A percentile compares a stretch with the other conserved stretches of the same genome.
Conservation (phyloP, 2,797 vertebrate genomes). For the Peromyscus nudipes region DNA sequence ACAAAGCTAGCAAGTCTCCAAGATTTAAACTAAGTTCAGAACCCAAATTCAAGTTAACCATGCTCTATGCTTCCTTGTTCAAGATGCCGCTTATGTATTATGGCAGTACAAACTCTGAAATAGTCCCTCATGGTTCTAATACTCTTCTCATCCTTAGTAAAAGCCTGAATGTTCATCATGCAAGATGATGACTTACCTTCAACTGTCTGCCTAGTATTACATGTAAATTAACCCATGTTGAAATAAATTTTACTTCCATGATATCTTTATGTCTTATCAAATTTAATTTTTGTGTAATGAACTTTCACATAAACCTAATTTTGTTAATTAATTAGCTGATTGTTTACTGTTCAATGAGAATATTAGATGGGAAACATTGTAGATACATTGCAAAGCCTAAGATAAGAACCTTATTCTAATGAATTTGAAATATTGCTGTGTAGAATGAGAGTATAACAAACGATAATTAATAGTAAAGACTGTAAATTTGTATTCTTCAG, state of each 20-base stretch:
- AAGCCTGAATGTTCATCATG: neutral
- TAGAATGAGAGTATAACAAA: neutral
- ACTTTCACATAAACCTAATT: conserved; percentile 36
- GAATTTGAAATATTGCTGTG: neutral
- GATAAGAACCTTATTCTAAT: neutral
- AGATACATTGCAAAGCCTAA: neutral
- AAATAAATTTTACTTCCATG: neutral
- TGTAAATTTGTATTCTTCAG: neutral
- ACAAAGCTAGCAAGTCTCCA: neutral
- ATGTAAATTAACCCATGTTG: neutral
- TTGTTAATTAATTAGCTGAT: conserved; percentile 7
- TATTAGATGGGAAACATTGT: neutral
- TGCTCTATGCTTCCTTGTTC: neutral
- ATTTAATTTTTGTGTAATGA: neutral
- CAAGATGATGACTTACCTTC: neutral
- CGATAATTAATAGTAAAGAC: neutral
- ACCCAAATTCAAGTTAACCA: neutral
- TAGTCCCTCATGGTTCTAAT: neutral
- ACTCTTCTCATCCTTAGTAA: neutral
- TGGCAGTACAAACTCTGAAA: no score
- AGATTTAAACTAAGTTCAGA: neutral
- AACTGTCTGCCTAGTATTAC: neutral
- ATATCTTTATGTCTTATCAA: neutral
- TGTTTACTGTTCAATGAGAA: neutral
- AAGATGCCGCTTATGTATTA: rapidly evolving